phyloP scores from a whole-genome alignment of 2,113 vertebrate genomes.

The Microtus pennsylvanicus region DNA sequence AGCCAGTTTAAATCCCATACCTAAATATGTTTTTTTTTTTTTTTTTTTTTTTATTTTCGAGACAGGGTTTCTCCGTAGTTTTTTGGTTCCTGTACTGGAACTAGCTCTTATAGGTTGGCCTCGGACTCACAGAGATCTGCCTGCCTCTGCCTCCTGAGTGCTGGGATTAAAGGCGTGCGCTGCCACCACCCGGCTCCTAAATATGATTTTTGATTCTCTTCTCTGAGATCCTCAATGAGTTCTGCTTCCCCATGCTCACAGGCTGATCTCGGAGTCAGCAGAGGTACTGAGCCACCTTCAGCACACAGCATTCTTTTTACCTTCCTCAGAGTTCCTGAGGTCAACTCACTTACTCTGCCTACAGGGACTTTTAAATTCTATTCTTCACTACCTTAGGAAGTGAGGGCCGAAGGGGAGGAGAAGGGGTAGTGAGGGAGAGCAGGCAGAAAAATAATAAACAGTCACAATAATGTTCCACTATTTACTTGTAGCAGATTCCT shows the following conservation, averaged over 20 bases:
- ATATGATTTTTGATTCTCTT: neutral
- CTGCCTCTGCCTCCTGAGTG: too few relatives aligned
- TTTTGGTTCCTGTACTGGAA: too few relatives aligned
- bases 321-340: neutral
- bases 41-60: too few relatives aligned
- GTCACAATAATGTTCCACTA: neutral
- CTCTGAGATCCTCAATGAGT: neutral
- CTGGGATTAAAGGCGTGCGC: too few relatives aligned
- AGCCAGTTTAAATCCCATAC: neutral
- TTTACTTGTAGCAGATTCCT: neutral
- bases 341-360: neutral
- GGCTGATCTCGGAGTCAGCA: neutral
- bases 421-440: fast-evolving
- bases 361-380: neutral
- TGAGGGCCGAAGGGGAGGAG: neutral
- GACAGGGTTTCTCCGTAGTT: too few relatives aligned
- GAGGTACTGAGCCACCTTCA: neutral
- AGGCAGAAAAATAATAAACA: neutral
- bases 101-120: too few relatives aligned
- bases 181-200: neutral
- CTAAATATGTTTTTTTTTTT: neutral
- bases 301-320: neutral
- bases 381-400: neutral
- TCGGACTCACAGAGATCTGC: too few relatives aligned
- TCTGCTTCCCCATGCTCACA: neutral